These are phyloP conservation scores for Zingel zingel DNA, from an alignment of 2,113 vertebrate genomes.

Conservation along the genomic window DNA sequence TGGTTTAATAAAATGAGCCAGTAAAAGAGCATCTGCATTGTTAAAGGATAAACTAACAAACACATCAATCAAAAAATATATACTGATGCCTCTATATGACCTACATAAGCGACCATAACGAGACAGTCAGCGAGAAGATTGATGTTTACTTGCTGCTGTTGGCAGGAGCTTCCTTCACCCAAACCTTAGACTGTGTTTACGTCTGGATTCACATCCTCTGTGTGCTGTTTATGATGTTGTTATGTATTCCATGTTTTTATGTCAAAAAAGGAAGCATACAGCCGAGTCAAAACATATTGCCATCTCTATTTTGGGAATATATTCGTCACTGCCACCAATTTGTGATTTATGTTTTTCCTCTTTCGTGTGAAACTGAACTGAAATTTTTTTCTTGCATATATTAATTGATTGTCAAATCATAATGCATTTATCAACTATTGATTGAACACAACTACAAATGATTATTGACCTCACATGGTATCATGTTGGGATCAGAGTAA, in stretches of 20 bases:
- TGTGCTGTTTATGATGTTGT: slow-evolving; percentile 20
- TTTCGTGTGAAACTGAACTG: neutral
- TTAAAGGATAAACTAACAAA: neutral
- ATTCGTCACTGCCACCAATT: neutral
- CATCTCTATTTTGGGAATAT: neutral
- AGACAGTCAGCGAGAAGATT: too few relatives aligned
- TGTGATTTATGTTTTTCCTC: neutral
- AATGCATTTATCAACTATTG: neutral
- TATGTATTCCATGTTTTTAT: slow-evolving; percentile 10
- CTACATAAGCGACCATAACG: too few relatives aligned
- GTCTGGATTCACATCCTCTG: slow-evolving; percentile 6
- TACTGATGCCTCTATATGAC: too few relatives aligned
- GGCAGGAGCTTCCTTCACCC: neutral
- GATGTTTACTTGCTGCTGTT: neutral
- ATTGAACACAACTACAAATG: neutral
- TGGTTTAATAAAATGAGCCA: neutral
- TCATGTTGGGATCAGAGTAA: neutral
- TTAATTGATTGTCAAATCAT: neutral
- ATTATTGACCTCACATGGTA: neutral
- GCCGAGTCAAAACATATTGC: slow-evolving; percentile 11
- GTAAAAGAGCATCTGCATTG: neutral
- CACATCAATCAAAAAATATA: neutral
- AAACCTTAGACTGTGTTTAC: slow-evolving; percentile 19
- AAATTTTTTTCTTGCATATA: neutral
- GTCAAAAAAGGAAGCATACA: neutral